Base-by-base conservation (phyloP, 2,797 vertebrate species). In the Bufotes viridis region DNA sequence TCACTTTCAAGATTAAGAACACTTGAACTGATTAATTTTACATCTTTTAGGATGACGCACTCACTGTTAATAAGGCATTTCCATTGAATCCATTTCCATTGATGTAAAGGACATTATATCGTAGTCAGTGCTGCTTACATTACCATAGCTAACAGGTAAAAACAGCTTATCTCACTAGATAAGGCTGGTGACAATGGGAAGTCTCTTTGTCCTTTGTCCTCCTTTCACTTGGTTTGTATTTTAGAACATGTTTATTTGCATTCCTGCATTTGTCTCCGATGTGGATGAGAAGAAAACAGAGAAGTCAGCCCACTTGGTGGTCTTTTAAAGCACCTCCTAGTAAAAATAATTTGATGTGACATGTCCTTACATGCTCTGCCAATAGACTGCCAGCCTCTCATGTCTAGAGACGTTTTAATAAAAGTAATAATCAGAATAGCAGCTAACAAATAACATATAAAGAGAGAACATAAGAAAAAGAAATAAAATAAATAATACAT, bases 221-320 rank as follows among this genome's bases (percentile, higher is more conserved):
- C 70, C 70, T 74, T 42, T 74, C 70, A 74, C 70, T 74, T 74
- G 42, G 70, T 74, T 34, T 18, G 7, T 74, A 42, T 42, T 74
- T 74, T 74, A 74, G 70, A 42, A 74, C 3, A 69, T 70, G 70
- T 74, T 74, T 74, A 74, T 74, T 74, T 74, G 34, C 70, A 74
- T 74, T 74, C 70, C 70, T 74, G 17, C 29, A 74, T 74, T 74
- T 74, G 70, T 74, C 70, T 74, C 70, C 70, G 11, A 74, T 49
- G 70, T 74, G 70, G 18, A 42, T 72, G n/a, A 63, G 63, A 24
- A 24, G 67, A 70, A 12, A 70, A 70, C 26, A 70, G 67, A 74
- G 70, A 29, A 18, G 69, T 42, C 70, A 20, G 70, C 70, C 70
- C 70, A 42, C 69, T 70, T 34, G 69, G 69, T 70, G 69, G 69